Evolutionary conservation across 2,113 vertebrate species (phyloP), one percentile per base, ranked within the genome.

Genomic region (Lepidothrix coronata): DNA sequence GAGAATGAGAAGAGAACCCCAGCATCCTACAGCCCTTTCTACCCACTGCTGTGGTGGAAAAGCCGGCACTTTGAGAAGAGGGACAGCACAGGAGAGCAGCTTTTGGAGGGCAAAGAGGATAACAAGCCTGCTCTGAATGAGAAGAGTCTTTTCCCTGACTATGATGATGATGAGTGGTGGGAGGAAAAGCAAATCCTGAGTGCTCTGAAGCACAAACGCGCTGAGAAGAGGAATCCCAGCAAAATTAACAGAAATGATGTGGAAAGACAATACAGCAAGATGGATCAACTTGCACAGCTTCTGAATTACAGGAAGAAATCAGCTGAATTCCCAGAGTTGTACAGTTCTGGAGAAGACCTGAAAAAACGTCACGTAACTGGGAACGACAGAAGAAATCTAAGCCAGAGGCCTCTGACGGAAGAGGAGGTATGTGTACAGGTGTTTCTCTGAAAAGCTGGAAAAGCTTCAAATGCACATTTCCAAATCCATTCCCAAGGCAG

Each of bases 271-370:
- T 98, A 98, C 37, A 93, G 95, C 18, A 97, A 98, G 93, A 97
- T 99, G 97, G 98, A 98, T 14, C 96, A 99, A 58, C 97, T 99
- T 5, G 98, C 98, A 75, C 98, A 98, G 12, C 96, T 99, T 28
- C 97, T 99, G 46, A 98, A 98, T 92, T 98, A 98, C 95, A 98
- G 98, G 96, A 99, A 98, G 97, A 98, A 99, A 85, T 98, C 98
- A 7, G 98, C 95, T 9, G 98, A 98, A 48, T 97, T 98, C 82
- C 97, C 98, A 3, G 98, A 98, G 85, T 91, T 98, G 46, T 98
- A 98, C 24, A 96, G 93, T 67, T 97, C 98, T 2, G 97, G 96
- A 75, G 97, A 98, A 85, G 97, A 97, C 17, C 31, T 96, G 75
- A 97, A 78, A 70, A 97, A 96, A 14, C 88, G 1, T 14, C 96